Base-by-base conservation (phyloP, 2,888 invertebrate species). In the Sphaerophoria taeniata region DNA sequence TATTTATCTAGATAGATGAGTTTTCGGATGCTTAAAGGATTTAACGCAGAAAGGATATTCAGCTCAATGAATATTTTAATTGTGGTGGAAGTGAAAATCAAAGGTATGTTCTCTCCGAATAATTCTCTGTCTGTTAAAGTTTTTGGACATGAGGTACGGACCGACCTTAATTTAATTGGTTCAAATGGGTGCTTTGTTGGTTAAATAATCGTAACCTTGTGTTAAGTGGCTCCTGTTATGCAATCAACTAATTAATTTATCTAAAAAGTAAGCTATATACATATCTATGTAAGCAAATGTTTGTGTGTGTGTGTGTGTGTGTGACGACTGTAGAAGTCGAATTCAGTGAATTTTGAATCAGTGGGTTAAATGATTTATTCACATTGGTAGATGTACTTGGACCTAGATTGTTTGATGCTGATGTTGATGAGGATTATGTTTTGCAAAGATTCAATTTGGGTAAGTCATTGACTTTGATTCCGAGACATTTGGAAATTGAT, bases 31-130 rank as follows among this genome's bases (percentile, higher is more conserved):
- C 24, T 24, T 12, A 36, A 49, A 49, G 49, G 49, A 43, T 63
- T 47, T 6, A 31, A 33, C 24, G 24, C 33, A 65, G 34, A 65
- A 11, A 65, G 65, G 49, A 65, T 67, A 53, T 60, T 74, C 73
- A 74, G 63, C 65, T 81, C 70, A 51, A 70, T 81, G 76, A 71
- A 81, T 81, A 81, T 81, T 81, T 78, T 63, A 78, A 78, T 67
- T 79, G 63, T 69, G 14, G 49, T 63, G 63, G 63, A 47, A 63
- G 33, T n/a, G 39, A 2, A 24, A 24, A 24, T 24, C 24, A 24
- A 24, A 9, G 11, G 9, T 9, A 43, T 43, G 3, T 39, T 39
- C 39, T 39, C 4, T 3, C 16, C 5, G 6, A 58, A 3, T 51
- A 6, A 49, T 14, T 2, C 39, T 3, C 39, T 58, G 39, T 34